Conservation (phyloP, 2,888 invertebrate species). For the Conistra vaccinii region DNA sequence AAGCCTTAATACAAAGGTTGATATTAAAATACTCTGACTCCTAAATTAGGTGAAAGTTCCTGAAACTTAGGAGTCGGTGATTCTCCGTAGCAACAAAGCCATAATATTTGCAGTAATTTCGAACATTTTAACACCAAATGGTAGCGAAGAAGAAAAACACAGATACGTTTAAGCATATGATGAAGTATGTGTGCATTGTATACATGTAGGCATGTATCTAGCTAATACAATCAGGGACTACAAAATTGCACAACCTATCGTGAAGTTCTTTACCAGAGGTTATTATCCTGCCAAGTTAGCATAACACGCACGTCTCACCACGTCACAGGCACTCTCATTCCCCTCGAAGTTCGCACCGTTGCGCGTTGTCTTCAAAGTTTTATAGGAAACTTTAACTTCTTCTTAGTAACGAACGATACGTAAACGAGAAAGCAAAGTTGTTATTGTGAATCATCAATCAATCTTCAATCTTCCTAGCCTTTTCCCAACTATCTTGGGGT, state of each 20-base stretch:
- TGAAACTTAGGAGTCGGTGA: background rate
- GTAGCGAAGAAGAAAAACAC: background rate
- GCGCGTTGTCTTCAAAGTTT: slow-evolving; percentile 42
- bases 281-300: slow-evolving; percentile 39
- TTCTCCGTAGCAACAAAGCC: background rate
- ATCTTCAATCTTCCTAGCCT: too few relatives aligned
- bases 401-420: background rate
- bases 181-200: too few relatives aligned
- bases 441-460: background rate
- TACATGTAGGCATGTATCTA: background rate
- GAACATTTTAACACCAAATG: background rate
- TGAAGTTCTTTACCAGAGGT: slow-evolving; percentile 25
- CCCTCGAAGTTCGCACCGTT: slow-evolving; percentile 21
- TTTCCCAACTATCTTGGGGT: too few relatives aligned
- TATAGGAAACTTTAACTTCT: slow-evolving; percentile 28
- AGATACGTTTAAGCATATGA: too few relatives aligned
- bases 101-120: background rate
- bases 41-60: background rate
- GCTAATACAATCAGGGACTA: background rate
- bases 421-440: background rate
- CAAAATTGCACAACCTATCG: slow-evolving; percentile 34
- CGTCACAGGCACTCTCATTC: slow-evolving; percentile 33
- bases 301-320: slow-evolving; percentile 47
- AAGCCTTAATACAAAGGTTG: background rate
- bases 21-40: background rate